A percentile compares a stretch with the other conserved stretches of the same genome.
These are phyloP conservation scores for Vicugna pacos DNA, from an alignment of 2,113 vertebrate species.

Conservation along the genomic window DNA sequence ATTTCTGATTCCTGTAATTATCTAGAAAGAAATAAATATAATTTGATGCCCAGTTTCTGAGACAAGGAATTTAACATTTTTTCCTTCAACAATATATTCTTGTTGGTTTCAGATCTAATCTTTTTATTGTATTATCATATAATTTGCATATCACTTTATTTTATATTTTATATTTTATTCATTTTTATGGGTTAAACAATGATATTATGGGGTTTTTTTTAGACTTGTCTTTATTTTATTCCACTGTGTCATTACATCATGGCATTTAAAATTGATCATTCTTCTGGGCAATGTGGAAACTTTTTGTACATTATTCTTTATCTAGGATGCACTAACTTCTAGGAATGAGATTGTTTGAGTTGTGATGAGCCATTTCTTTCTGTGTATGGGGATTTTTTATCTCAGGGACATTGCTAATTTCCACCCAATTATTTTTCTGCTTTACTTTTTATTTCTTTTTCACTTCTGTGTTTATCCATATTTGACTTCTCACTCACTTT, in stretches of 20 bases:
- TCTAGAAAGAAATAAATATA: not conserved
- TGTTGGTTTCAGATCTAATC: not conserved
- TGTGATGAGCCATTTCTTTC: not conserved
- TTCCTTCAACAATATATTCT: not conserved
- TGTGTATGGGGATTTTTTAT: not conserved
- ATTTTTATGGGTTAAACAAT: not conserved
- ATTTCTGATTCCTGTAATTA: not conserved
- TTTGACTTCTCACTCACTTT: not conserved
- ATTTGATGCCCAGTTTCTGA: not conserved
- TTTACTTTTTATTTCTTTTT: not conserved
- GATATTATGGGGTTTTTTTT: not conserved
- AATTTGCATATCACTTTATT: not conserved
- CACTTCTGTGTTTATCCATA: not conserved
- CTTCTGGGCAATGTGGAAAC: not conserved
- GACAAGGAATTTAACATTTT: not conserved
- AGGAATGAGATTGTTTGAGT: not conserved
- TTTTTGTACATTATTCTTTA: not conserved
- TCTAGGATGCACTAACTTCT: not conserved
- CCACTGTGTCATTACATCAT: not conserved
- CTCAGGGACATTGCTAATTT: not conserved
- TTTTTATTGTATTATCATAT: not conserved
- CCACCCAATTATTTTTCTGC: not conserved
- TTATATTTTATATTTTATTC: not conserved
- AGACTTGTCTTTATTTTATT: not conserved
- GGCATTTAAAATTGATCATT: not conserved